These are phyloP conservation scores for Pleuronectes platessa DNA, from an alignment of 2,113 vertebrate genomes.

Conservation along the genomic window DNA sequence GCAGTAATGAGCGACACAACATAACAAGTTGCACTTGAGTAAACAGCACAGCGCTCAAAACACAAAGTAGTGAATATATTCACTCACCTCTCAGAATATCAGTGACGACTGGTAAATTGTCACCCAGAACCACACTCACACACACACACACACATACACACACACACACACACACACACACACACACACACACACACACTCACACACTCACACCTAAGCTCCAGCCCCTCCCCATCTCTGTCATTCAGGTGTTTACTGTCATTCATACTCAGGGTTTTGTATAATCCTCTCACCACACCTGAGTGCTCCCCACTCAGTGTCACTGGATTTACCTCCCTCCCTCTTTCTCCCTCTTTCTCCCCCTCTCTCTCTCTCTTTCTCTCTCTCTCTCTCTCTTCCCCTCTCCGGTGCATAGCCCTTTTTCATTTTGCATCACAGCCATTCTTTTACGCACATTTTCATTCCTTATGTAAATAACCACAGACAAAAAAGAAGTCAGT, in stretches of 20 bases:
- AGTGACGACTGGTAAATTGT: conserved; percentile 67
- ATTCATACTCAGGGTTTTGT: conserved; percentile 82
- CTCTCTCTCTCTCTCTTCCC: conserved; percentile 29
- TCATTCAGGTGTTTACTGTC: conserved; percentile 84
- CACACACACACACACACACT: conserved; percentile 24
- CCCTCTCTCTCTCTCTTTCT: conserved; percentile 32
- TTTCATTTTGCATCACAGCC: conserved; percentile 73
- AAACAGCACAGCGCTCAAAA: conserved; percentile 48
- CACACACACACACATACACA: conserved; percentile 28
- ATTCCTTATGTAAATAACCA: conserved; percentile 81
- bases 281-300: conserved; percentile 83
- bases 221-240: conserved; percentile 64
- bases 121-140: conserved; percentile 48
- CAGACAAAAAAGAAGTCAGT: conserved; percentile 76
- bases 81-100: conserved; percentile 58
- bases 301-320: conserved; percentile 78
- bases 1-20: conserved; percentile 21
- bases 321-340: conserved; percentile 73
- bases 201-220: conserved; percentile 23
- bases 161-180: conserved; percentile 25
- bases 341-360: conserved; percentile 14
- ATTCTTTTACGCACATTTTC: conserved; percentile 77
- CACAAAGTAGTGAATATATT: conserved; percentile 59
- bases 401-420: conserved; percentile 36
- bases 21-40: conserved; percentile 47